These are phyloP conservation scores for Noctua janthina DNA, from an alignment of 2,888 invertebrate species.

Conservation along the genomic window DNA sequence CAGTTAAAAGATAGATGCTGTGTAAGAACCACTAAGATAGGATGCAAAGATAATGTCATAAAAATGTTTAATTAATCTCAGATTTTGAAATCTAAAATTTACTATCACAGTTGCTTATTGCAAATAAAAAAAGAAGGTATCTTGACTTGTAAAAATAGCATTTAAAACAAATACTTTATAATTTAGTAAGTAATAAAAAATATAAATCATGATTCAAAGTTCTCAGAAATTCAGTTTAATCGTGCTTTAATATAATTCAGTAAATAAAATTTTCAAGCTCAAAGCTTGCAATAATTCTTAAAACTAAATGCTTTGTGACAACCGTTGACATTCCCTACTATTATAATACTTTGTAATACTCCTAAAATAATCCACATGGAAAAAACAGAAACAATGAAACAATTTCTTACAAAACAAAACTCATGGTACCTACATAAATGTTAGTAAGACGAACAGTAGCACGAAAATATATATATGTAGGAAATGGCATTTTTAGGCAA, in stretches of 20 bases:
- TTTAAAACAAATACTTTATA: slow-evolving; percentile 36
- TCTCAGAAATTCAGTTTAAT: slow-evolving; percentile 39
- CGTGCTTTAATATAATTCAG: slow-evolving; percentile 46
- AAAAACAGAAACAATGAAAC: slow-evolving; percentile 62
- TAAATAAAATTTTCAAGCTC: slow-evolving; percentile 68
- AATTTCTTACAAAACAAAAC: slow-evolving; percentile 66
- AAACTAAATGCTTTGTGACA: slow-evolving; percentile 82
- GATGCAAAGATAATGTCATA: slow-evolving; percentile 56
- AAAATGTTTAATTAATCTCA: slow-evolving; percentile 62
- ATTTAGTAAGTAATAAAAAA: slow-evolving; percentile 56
- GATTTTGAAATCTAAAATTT: slow-evolving; percentile 78
- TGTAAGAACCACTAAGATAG: slow-evolving; percentile 31
- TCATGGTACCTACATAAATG: slow-evolving; percentile 46
- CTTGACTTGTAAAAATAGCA: slow-evolving; percentile 49
- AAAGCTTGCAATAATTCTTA: slow-evolving; percentile 76
- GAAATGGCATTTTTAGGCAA: slow-evolving; percentile 64
- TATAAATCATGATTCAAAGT: slow-evolving; percentile 57
- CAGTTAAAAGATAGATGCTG: slow-evolving; percentile 52
- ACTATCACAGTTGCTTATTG: slow-evolving; percentile 88
- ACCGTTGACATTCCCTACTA: slow-evolving; percentile 65
- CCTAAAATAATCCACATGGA: slow-evolving; percentile 57
- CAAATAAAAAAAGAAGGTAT: slow-evolving; percentile 74
- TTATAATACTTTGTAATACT: slow-evolving; percentile 66
- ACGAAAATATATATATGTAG: slow-evolving; percentile 33
- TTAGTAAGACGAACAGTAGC: slow-evolving; percentile 65